A percentile compares a stretch with the other conserved stretches of the same genome.
phyloP scores from a whole-genome alignment of 2,888 invertebrate species.

The Sylvicola cinctus region DNA sequence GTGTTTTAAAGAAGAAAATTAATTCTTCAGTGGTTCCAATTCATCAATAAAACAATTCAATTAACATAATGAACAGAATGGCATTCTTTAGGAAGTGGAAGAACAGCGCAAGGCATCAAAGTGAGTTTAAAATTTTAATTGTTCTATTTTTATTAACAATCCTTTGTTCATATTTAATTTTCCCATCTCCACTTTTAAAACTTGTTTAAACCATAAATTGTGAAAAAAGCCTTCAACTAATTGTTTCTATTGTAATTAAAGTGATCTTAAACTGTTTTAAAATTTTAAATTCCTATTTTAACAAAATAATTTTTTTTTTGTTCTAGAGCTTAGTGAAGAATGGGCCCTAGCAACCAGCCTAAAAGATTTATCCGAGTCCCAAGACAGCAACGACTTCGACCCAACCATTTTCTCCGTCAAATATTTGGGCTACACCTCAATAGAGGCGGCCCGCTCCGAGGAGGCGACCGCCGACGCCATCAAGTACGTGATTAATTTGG shows the following conservation, averaged over 20 bases:
- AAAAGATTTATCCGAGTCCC: constrained; percentile 9
- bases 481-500: constrained; percentile 14
- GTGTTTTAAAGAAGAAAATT: too few species aligned
- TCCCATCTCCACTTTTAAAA: not conserved
- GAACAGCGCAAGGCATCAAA: constrained; percentile 15
- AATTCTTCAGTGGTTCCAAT: too few species aligned
- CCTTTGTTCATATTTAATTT: not conserved
- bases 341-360: constrained; percentile 11
- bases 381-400: constrained; percentile 9
- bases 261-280: not conserved
- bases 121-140: constrained; percentile 10
- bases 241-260: not conserved
- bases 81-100: constrained; percentile 17
- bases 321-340: constrained; percentile 11
- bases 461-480: constrained; percentile 59
- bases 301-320: not conserved
- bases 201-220: not conserved
- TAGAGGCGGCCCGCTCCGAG: constrained; percentile 14
- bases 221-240: not conserved
- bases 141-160: too few species aligned
- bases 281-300: not conserved
- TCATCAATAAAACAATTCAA: too few species aligned
- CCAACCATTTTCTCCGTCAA: constrained; percentile 13
- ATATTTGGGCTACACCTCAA: constrained; percentile 15
- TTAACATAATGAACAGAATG: constrained; percentile 7